Percentiles rank a stretch among this genome's conserved stretches.
Evolutionary conservation across 2,888 invertebrate species (phyloP).

Genomic region (Euphydryas editha): DNA sequence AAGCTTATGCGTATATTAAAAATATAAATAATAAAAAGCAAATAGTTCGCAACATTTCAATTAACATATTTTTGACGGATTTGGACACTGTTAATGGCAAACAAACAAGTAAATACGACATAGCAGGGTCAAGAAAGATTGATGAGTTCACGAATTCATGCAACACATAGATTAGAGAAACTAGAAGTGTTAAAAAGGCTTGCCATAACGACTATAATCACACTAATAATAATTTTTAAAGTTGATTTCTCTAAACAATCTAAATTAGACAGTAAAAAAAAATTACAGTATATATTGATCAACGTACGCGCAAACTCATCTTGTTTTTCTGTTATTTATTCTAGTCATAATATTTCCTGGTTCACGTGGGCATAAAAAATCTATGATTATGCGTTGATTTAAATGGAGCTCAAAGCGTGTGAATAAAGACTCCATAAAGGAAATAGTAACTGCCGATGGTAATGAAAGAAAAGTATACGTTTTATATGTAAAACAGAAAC

Average conservation of each 20-base stretch:
- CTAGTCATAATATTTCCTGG: conserved; percentile 55
- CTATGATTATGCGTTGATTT: conserved; percentile 59
- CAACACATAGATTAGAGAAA: conserved; percentile 44
- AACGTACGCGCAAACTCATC: conserved; percentile 23
- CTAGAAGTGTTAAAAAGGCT: conserved; percentile 41
- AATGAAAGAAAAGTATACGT: conserved; percentile 50
- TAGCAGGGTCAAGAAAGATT: conserved; percentile 58
- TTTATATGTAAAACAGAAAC: conserved; percentile 28
- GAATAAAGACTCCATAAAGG: conserved; percentile 66
- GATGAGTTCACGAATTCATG: conserved; percentile 61
- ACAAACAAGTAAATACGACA: conserved; percentile 63
- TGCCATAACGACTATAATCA: conserved; percentile 36
- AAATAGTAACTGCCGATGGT: conserved; percentile 54
- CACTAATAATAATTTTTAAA: conserved; percentile 37
- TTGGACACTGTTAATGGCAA: conserved; percentile 53
- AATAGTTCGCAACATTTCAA: neutral
- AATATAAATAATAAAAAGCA: neutral
- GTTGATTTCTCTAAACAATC: conserved; percentile 29
- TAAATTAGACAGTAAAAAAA: conserved; percentile 15
- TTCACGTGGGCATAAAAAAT: conserved; percentile 62
- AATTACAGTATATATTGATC: conserved; percentile 30
- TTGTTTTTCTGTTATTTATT: conserved; percentile 26
- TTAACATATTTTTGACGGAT: conserved; percentile 10
- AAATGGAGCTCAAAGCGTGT: conserved; percentile 64
- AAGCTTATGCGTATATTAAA: too few species aligned